A percentile compares a stretch with the other conserved stretches of the same genome.
phyloP scores from a whole-genome alignment of 2,888 invertebrate species.

The Physocephala rufipes region DNA sequence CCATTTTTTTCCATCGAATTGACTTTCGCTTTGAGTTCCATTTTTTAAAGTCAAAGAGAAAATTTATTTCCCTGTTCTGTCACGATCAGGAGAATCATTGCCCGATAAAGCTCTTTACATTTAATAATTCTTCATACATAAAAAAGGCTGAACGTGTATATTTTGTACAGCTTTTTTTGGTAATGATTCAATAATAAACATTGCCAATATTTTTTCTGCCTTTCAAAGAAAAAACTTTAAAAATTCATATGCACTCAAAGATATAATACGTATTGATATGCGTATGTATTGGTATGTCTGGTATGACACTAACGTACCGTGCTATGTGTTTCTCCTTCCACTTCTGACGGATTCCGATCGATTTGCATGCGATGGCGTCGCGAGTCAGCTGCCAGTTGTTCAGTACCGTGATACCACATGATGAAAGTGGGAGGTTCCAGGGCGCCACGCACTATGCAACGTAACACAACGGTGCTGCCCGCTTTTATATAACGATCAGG shows the following conservation, averaged over 20 bases:
- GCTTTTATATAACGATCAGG: slow-evolving; percentile 91
- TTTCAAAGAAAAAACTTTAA: background rate
- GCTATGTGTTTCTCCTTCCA: slow-evolving; percentile 61
- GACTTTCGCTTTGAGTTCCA: background rate
- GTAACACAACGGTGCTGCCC: slow-evolving; percentile 86
- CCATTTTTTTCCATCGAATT: background rate
- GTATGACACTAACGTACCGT: slow-evolving; percentile 56
- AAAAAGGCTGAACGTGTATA: slow-evolving; percentile 37
- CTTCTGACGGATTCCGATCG: slow-evolving; percentile 62
- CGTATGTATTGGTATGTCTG: background rate
- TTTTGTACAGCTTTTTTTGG: background rate
- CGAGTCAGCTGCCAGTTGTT: slow-evolving; percentile 63
- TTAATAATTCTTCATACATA: slow-evolving; percentile 48
- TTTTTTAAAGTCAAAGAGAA: background rate
- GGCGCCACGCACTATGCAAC: slow-evolving; percentile 90
- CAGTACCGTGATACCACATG: slow-evolving; percentile 85
- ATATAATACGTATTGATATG: background rate
- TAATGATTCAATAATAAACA: background rate
- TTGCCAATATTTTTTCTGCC: background rate
- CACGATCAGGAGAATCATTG: too few relatives aligned
- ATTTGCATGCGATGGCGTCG: slow-evolving; percentile 64
- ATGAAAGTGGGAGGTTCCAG: slow-evolving; percentile 92
- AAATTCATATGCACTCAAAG: background rate
- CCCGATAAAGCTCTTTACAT: slow-evolving; percentile 13
- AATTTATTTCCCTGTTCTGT: background rate